These are phyloP conservation scores for Leucania comma DNA, from an alignment of 2,888 invertebrate species.

Conservation along the genomic window DNA sequence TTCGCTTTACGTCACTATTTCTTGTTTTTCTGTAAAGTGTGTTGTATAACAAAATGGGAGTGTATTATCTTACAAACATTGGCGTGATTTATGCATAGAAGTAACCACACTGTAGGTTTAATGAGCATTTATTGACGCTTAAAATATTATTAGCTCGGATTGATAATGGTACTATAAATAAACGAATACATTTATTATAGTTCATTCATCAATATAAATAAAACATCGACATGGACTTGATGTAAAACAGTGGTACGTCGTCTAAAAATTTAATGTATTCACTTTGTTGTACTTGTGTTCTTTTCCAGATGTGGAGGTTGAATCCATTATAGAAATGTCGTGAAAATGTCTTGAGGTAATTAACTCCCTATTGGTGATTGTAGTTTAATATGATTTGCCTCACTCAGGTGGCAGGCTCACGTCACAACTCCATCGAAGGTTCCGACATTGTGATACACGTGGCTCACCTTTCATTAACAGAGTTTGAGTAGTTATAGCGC, in stretches of 20 bases:
- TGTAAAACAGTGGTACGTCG: constrained; percentile 89
- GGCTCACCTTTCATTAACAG: constrained; percentile 77
- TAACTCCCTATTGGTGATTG: constrained; percentile 90
- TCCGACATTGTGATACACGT: constrained; percentile 60
- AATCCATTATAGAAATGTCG: constrained; percentile 90
- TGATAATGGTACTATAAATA: constrained; percentile 59
- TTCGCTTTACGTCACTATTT: constrained; percentile 28
- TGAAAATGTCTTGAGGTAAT: constrained; percentile 91
- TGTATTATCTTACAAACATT: constrained; percentile 39
- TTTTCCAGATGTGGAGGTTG: constrained; percentile 91
- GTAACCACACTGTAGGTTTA: constrained; percentile 31
- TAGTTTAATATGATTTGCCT: constrained; percentile 86
- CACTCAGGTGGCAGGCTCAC: constrained; percentile 75
- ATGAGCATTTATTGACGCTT: constrained; percentile 27
- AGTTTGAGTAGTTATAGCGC: constrained; percentile 82
- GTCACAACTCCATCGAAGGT: constrained; percentile 58
- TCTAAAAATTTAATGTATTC: constrained; percentile 84
- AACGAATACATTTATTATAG: constrained; percentile 41
- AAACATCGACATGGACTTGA: constrained; percentile 85
- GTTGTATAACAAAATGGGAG: constrained; percentile 34
- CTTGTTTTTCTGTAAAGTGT: constrained; percentile 23
- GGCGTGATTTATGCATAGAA: constrained; percentile 32
- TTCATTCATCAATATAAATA: constrained; percentile 51
- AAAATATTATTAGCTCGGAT: constrained; percentile 21
- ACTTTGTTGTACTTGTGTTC: constrained; percentile 91